Conservation (phyloP, 2,888 invertebrate genomes). For the Drosophila meridiana region DNA sequence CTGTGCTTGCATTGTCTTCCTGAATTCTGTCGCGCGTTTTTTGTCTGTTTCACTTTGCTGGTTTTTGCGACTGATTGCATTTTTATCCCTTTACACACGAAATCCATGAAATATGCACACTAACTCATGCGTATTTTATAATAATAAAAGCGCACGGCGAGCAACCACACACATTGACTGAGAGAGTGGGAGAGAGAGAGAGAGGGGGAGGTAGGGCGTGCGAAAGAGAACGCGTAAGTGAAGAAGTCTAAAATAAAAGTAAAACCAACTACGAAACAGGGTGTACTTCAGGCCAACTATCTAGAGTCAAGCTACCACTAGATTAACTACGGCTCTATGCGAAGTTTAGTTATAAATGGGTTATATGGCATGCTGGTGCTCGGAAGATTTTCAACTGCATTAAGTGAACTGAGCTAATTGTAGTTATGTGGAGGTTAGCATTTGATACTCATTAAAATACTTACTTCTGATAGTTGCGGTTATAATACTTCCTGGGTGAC, state of each 20-base stretch:
- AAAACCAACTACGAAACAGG: conserved; percentile 34
- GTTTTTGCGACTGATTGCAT: conserved; percentile 80
- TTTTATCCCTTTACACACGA: conserved; percentile 79
- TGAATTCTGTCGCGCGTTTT: conserved; percentile 21
- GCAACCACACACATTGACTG: conserved; percentile 31
- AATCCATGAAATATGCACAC: conserved; percentile 80
- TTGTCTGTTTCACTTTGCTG: conserved; percentile 77
- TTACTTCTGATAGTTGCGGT: not conserved
- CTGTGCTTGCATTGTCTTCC: conserved; percentile 6
- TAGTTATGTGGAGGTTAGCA: not conserved
- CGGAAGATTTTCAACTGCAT: not conserved
- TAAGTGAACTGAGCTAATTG: not conserved
- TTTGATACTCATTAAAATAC: not conserved
- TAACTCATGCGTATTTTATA: conserved; percentile 80
- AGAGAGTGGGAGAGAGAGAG: not conserved
- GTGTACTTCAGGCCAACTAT: conserved; percentile 8
- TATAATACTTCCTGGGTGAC: too few species aligned
- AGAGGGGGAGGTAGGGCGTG: not conserved
- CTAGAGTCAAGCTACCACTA: conserved; percentile 4
- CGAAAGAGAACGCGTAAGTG: not conserved
- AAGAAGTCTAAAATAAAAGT: conserved; percentile 6
- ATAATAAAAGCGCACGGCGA: conserved; percentile 71
- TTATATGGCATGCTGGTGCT: not conserved
- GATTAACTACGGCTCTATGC: not conserved
- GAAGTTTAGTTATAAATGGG: not conserved